Percentiles rank a stretch among this genome's conserved stretches.
These are phyloP conservation scores for Biston betularia DNA, from an alignment of 2,888 invertebrate genomes.

Conservation along the genomic window DNA sequence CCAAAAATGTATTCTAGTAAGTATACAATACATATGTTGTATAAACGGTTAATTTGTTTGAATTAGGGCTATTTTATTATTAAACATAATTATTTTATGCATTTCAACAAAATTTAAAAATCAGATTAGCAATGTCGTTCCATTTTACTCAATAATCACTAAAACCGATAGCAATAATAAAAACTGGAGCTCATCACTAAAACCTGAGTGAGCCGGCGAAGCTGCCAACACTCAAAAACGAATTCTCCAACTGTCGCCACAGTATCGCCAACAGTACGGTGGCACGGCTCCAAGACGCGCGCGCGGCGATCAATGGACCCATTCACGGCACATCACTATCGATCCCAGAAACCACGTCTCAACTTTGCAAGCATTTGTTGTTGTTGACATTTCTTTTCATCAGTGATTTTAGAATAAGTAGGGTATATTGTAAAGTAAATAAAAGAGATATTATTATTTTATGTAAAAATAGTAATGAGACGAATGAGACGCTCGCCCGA, in stretches of 20 bases:
- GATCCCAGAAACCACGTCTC: constrained; percentile 16
- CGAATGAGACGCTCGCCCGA: too few relatives aligned
- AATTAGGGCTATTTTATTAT: too few relatives aligned
- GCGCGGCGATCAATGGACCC: constrained; percentile 41
- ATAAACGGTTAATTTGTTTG: too few relatives aligned
- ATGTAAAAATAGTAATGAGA: too few relatives aligned
- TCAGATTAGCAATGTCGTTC: too few relatives aligned
- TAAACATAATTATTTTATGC: background rate
- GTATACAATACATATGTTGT: too few relatives aligned
- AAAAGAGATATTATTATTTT: too few relatives aligned
- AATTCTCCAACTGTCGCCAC: constrained; percentile 34
- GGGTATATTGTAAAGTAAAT: background rate
- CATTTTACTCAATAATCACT: background rate
- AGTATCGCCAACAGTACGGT: constrained; percentile 30
- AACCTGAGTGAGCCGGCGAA: constrained; percentile 3
- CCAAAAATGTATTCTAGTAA: too few relatives aligned
- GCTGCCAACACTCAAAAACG: constrained; percentile 29
- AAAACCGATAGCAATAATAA: background rate
- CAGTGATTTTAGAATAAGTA: background rate
- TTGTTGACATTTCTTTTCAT: too few relatives aligned
- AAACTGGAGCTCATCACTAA: constrained; percentile 14
- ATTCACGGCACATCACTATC: constrained; percentile 53
- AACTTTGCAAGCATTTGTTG: too few relatives aligned
- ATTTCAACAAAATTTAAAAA: background rate
- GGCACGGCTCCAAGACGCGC: constrained; percentile 49